A percentile compares a stretch with the other conserved stretches of the same genome.
phyloP scores from a whole-genome alignment of 2,797 vertebrate genomes.

The Rhinichthys osculus region DNA sequence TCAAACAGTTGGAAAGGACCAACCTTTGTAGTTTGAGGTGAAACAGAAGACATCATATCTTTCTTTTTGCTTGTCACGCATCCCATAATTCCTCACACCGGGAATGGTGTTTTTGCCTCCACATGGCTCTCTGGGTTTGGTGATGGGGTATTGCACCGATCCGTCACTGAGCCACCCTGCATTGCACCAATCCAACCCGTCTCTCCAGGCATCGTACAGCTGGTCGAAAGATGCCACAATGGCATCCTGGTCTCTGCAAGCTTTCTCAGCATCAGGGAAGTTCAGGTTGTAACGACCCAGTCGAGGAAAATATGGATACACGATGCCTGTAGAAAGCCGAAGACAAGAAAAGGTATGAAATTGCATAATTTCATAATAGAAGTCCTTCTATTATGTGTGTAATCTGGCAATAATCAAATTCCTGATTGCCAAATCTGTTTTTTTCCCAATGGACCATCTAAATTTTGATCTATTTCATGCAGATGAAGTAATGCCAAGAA shows the following conservation, averaged over 20 bases:
- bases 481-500: not conserved
- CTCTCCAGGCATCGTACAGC: slow-evolving; percentile 89
- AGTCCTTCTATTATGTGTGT: not conserved
- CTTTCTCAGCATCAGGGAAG: slow-evolving; percentile 87
- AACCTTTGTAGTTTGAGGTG: slow-evolving; percentile 92
- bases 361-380: not conserved
- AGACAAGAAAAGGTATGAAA: not conserved
- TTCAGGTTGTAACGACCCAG: slow-evolving; percentile 94
- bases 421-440: not conserved
- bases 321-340: slow-evolving; percentile 77
- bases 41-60: slow-evolving; percentile 96
- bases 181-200: slow-evolving; percentile 95
- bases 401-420: not conserved
- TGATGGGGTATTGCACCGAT: slow-evolving; percentile 94
- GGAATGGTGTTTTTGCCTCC: slow-evolving; percentile 90
- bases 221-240: slow-evolving; percentile 92
- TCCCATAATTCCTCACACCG: slow-evolving; percentile 91
- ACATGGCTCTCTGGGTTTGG: slow-evolving; percentile 89
- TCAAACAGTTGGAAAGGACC: slow-evolving; percentile 45
- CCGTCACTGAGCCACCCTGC: slow-evolving; percentile 95
- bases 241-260: slow-evolving; percentile 89
- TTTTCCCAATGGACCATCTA: not conserved
- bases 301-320: slow-evolving; percentile 90
- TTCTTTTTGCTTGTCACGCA: slow-evolving; percentile 92
- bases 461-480: not conserved